Conservation (phyloP, 2,888 invertebrate species). For the Lysandra bellargus region DNA sequence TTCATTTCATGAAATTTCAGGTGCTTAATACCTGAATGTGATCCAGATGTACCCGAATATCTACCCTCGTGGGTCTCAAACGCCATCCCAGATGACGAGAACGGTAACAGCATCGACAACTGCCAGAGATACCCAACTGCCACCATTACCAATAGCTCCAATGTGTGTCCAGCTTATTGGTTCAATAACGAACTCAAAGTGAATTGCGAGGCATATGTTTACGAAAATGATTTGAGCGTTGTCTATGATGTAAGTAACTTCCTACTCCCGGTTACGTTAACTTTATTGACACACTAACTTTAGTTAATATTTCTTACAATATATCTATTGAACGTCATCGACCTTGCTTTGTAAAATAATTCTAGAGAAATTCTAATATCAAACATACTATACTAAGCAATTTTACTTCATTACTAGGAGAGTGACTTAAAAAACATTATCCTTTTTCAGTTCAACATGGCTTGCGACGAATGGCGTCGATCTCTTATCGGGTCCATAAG, state of each 20-base stretch:
- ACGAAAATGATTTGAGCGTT: slow-evolving; percentile 61
- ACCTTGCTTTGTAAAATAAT: too few relatives aligned
- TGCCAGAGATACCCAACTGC: slow-evolving; percentile 57
- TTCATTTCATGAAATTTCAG: slow-evolving; percentile 45
- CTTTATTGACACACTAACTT: too few relatives aligned
- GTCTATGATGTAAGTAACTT: slow-evolving; percentile 66
- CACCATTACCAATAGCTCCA: slow-evolving; percentile 34
- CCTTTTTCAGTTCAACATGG: slow-evolving; percentile 78
- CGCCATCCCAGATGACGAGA: slow-evolving; percentile 55
- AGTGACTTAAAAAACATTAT: too few relatives aligned
- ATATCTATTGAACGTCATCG: too few relatives aligned
- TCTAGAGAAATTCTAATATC: too few relatives aligned
- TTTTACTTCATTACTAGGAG: too few relatives aligned
- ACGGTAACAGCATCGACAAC: slow-evolving; percentile 52
- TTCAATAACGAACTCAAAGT: slow-evolving; percentile 53
- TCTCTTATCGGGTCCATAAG: slow-evolving; percentile 87
- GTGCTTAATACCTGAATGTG: slow-evolving; percentile 64
- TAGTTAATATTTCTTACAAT: too few relatives aligned
- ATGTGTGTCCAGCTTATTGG: slow-evolving; percentile 56
- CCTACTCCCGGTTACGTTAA: too few relatives aligned
- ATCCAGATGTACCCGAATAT: slow-evolving; percentile 53
- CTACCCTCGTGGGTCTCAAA: slow-evolving; percentile 58
- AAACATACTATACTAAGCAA: too few relatives aligned
- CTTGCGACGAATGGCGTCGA: slow-evolving; percentile 86
- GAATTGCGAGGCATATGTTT: slow-evolving; percentile 57